Conservation (phyloP, 1,140 invertebrate species). For the Philopotamus ludificatus region DNA sequence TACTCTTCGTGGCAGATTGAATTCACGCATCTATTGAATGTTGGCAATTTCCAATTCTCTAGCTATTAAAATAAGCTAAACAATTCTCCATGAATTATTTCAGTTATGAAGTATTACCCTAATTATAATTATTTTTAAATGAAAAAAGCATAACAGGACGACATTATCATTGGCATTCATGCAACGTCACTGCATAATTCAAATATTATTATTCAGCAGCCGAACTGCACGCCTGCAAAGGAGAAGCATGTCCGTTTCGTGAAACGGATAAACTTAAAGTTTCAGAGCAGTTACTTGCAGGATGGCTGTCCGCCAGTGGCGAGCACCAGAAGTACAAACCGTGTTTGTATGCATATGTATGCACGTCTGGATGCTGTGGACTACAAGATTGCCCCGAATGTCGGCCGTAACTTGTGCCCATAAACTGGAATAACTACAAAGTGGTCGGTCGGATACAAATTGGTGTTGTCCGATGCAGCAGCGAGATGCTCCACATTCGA, state of each 20-base stretch:
- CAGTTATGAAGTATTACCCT: no score
- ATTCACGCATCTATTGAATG: no score
- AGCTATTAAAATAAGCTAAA: no score
- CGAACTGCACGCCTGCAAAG: no score
- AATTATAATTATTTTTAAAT: no score
- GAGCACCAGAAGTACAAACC: background rate
- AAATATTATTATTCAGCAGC: background rate
- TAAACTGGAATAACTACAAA: constrained; percentile 30
- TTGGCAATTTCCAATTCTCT: background rate
- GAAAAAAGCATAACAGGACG: no score
- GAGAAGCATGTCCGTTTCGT: no score
- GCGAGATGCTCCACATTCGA: background rate
- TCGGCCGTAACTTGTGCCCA: constrained; percentile 13
- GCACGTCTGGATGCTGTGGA: background rate
- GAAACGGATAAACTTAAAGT: constrained; percentile 23
- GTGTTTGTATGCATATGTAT: constrained; percentile 2
- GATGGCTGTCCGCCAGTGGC: background rate
- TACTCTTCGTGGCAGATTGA: no score
- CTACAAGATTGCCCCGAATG: constrained; percentile 26
- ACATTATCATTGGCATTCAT: no score
- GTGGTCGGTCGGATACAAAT: constrained; percentile 27
- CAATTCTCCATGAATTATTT: no score
- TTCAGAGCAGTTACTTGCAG: background rate
- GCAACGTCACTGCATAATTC: background rate
- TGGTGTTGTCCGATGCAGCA: background rate